Conservation (phyloP, 2,113 vertebrate genomes). For the Seriola rivoliana region DNA sequence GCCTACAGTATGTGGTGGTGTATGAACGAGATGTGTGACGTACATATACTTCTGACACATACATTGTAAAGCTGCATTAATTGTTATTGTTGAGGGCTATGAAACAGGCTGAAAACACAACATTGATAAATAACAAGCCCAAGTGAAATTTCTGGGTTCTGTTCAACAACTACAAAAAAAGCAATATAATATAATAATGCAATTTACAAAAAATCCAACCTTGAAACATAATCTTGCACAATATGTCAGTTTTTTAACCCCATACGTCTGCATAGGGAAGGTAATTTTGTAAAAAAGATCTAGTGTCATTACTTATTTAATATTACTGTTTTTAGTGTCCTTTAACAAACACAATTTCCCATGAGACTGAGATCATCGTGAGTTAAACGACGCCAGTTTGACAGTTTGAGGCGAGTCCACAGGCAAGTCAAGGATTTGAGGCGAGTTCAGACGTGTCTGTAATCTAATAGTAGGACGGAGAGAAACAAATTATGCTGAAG, state of each 20-base stretch:
- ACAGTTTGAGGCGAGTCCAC: not conserved
- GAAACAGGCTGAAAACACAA: too few species aligned
- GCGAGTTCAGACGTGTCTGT: not conserved
- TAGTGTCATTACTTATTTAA: not conserved
- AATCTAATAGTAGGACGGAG: not conserved
- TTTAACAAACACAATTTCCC: too few species aligned
- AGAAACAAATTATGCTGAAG: not conserved
- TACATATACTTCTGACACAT: not conserved
- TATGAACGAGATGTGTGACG: not conserved
- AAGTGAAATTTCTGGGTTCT: not conserved
- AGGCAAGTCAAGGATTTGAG: not conserved
- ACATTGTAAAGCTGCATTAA: too few species aligned
- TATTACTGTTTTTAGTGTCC: not conserved
- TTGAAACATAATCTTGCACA: too few species aligned
- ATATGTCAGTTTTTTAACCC: too few species aligned
- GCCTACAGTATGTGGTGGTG: not conserved
- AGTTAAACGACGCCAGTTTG: not conserved
- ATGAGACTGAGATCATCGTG: not conserved
- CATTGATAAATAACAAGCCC: too few species aligned
- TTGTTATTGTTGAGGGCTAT: too few species aligned
- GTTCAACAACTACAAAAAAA: not conserved
- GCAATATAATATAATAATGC: too few species aligned
- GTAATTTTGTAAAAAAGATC: not conserved
- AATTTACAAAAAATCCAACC: too few species aligned
- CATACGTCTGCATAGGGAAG: too few species aligned